A percentile compares a stretch with the other conserved stretches of the same genome.
Conservation (phyloP, 2,113 vertebrate species). For the Gallinago paraguaiae region DNA sequence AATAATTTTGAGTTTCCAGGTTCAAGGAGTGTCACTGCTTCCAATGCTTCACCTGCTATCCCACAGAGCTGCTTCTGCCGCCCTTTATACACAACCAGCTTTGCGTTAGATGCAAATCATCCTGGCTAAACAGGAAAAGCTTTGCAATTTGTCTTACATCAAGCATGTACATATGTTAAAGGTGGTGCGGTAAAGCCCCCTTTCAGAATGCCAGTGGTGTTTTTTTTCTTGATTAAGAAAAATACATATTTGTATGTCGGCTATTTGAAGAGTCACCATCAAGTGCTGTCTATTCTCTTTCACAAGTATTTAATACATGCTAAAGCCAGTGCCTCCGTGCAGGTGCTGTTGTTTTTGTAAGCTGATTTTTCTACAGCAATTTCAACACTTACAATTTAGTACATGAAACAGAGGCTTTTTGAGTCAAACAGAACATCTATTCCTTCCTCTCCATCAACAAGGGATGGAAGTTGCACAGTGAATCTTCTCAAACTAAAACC, state of each 20-base stretch:
- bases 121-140: background rate
- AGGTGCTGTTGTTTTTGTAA: background rate
- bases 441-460: background rate
- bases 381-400: fast-evolving
- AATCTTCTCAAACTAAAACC: background rate
- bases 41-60: background rate
- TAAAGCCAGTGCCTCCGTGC: background rate
- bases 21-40: fast-evolving
- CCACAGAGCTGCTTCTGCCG: background rate
- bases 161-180: background rate
- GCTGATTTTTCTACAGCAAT: background rate
- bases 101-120: background rate
- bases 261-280: background rate
- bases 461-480: background rate
- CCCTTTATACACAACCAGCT: background rate
- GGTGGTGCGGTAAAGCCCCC: background rate
- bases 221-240: background rate
- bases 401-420: fast-evolving
- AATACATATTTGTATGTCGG: background rate
- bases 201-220: fast-evolving
- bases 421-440: background rate
- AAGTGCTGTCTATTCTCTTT: background rate
- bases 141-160: background rate
- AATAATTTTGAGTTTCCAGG: background rate
- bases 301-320: fast-evolving